Evolutionary conservation across 2,113 vertebrate species (phyloP).

Genomic region (Xenopus laevis): DNA sequence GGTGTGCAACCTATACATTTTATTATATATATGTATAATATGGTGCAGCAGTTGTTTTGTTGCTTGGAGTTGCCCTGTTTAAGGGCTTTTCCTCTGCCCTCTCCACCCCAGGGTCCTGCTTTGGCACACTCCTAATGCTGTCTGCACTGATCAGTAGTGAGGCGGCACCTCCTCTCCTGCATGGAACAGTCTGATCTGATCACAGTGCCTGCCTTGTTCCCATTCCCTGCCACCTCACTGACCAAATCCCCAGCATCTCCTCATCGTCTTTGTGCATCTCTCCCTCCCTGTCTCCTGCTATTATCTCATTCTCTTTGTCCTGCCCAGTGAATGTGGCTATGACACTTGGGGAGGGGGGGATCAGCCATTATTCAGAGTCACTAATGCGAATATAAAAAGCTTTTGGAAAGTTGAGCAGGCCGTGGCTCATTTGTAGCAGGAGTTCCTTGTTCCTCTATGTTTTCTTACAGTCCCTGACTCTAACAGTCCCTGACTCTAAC

Average conservation of each 20-base stretch:
- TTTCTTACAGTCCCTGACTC: too few species aligned
- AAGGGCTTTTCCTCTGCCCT: too few species aligned
- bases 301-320: slow-evolving; percentile 44
- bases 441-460: slow-evolving; percentile 43
- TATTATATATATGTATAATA: too few species aligned
- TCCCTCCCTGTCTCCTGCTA: slow-evolving; percentile 32
- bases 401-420: slow-evolving; percentile 34
- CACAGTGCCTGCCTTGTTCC: slow-evolving; percentile 11
- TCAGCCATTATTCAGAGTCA: slow-evolving; percentile 35
- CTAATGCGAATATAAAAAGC: slow-evolving; percentile 30
- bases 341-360: slow-evolving; percentile 37
- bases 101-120: too few species aligned
- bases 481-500: too few species aligned
- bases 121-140: too few species aligned
- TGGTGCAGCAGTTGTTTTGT: too few species aligned
- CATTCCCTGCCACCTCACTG: neutral
- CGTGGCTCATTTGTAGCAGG: slow-evolving; percentile 17
- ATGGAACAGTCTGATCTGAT: neutral
- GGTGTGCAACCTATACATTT: too few species aligned
- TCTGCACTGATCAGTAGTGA: too few species aligned
- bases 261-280: slow-evolving; percentile 14
- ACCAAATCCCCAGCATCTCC: slow-evolving; percentile 21
- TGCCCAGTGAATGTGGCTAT: slow-evolving; percentile 36
- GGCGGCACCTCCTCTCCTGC: too few species aligned
- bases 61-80: too few species aligned